Conservation (phyloP, 1,140 invertebrate species). For the Rhopalosiphum padi region DNA sequence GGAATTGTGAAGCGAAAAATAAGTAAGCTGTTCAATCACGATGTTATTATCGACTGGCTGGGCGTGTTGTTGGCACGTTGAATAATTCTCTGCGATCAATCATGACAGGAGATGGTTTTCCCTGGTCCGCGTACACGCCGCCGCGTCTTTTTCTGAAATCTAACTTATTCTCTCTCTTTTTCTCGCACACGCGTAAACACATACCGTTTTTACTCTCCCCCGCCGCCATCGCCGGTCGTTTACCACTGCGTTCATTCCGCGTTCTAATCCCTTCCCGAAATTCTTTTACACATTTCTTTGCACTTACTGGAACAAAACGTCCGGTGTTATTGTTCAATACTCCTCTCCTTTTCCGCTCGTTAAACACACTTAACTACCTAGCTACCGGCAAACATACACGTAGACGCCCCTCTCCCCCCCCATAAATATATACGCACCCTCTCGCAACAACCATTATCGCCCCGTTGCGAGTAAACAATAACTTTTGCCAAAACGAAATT, state of each 20-base stretch:
- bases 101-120: constrained; percentile 38
- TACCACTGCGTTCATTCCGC: not conserved
- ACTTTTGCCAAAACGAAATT: constrained; percentile 3
- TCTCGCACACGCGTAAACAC: not conserved
- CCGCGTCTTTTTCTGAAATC: not conserved
- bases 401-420: not conserved
- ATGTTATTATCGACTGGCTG: constrained; percentile 47
- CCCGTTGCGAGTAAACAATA: not conserved
- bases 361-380: not conserved
- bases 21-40: constrained; percentile 51
- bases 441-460: not conserved
- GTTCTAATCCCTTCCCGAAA: not conserved
- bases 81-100: constrained; percentile 53
- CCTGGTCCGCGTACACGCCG: not conserved
- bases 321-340: not conserved
- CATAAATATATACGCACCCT: not conserved
- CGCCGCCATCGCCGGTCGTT: not conserved
- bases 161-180: not conserved
- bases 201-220: not conserved
- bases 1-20: constrained; percentile 40
- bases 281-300: not conserved
- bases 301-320: not conserved
- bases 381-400: not conserved
- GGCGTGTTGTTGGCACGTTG: constrained; percentile 49
- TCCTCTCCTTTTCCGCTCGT: not conserved